Percentiles rank a stretch among this genome's conserved stretches.
Evolutionary conservation across 2,888 invertebrate species (phyloP).

Genomic region (Nemoura dubitans): DNA sequence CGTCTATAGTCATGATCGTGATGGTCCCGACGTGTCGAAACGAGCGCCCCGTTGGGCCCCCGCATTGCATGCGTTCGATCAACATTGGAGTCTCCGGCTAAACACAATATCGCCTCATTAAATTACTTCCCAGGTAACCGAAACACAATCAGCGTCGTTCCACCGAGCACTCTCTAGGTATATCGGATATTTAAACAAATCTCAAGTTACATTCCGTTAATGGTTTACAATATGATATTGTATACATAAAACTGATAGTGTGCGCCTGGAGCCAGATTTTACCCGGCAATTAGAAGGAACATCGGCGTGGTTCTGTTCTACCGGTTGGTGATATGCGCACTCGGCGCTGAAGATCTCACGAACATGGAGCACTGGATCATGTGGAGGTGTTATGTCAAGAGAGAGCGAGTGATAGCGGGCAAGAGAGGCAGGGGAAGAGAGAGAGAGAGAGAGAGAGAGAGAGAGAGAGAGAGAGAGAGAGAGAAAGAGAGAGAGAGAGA

Average conservation of each 20-base stretch:
- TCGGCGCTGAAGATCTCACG: not conserved
- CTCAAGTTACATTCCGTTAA: not conserved
- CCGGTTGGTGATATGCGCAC: not conserved
- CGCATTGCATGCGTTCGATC: not conserved
- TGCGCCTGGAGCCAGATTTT: not conserved
- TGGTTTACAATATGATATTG: conserved; percentile 18
- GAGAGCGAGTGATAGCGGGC: no score
- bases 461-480: no score
- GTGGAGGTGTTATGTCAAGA: not conserved
- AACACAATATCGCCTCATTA: not conserved
- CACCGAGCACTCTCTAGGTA: not conserved
- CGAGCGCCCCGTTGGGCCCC: not conserved
- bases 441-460: no score
- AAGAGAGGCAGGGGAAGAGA: not conserved
- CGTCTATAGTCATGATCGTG: not conserved
- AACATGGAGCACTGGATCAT: not conserved
- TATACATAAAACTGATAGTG: not conserved
- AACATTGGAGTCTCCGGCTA: not conserved
- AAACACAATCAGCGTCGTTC: not conserved
- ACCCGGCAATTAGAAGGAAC: not conserved
- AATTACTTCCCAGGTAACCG: not conserved
- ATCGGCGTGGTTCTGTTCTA: not conserved
- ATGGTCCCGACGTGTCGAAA: not conserved
- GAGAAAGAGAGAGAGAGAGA: no score
- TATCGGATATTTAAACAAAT: not conserved